phyloP scores from a whole-genome alignment of 2,888 invertebrate genomes.

The Noctuana brunneofusca region DNA sequence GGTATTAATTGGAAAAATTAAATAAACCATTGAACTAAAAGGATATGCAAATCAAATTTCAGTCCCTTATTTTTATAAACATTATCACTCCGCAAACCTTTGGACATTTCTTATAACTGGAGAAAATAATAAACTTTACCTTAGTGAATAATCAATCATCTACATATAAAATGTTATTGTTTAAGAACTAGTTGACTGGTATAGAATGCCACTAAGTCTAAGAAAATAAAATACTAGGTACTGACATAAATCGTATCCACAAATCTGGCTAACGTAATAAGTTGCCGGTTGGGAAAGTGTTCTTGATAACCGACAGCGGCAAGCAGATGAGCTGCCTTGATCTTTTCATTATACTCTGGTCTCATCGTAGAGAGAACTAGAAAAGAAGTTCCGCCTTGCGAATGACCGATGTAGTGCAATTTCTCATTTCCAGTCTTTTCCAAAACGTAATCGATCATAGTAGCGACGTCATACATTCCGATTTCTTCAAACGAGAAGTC shows the following conservation, averaged over 20 bases:
- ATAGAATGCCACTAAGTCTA: no score
- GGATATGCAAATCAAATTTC: no score
- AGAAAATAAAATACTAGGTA: no score
- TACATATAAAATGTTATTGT: no score
- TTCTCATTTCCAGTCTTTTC: slow-evolving; percentile 49
- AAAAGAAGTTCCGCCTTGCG: slow-evolving; percentile 66
- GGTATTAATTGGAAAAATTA: background rate
- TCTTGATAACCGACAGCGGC: slow-evolving; percentile 61
- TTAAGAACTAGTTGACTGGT: no score
- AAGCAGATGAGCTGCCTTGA: slow-evolving; percentile 57
- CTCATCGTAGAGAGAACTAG: slow-evolving; percentile 54
- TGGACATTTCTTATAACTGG: no score
- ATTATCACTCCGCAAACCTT: no score
- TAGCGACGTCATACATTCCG: slow-evolving; percentile 56
- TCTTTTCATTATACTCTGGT: slow-evolving; percentile 61
- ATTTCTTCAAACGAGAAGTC: slow-evolving; percentile 68
- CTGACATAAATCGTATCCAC: slow-evolving; percentile 61
- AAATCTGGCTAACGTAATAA: slow-evolving; percentile 41
- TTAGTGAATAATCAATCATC: background rate
- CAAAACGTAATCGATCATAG: slow-evolving; percentile 63
- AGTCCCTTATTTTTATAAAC: no score
- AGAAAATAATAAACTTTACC: no score
- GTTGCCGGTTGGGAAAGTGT: slow-evolving; percentile 49
- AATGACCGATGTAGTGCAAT: slow-evolving; percentile 68
- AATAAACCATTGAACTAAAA: background rate